These are phyloP conservation scores for Phymatocera aterrima DNA, from an alignment of 2,888 invertebrate species.

Conservation along the genomic window DNA sequence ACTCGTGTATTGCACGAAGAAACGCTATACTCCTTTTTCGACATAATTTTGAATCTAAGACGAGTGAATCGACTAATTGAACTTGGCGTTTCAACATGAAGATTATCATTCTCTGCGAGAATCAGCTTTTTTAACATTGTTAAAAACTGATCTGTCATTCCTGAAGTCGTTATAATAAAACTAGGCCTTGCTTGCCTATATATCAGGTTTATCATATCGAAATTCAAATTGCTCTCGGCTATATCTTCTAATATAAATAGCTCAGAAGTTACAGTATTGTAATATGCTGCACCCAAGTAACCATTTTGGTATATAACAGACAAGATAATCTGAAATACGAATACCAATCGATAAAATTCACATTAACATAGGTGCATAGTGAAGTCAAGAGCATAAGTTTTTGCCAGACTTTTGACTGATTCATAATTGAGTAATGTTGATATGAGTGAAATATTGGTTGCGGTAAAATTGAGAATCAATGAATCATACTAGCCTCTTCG, in stretches of 20 bases:
- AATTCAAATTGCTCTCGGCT: constrained; percentile 80
- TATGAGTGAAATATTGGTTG: neutral
- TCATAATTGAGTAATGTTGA: neutral
- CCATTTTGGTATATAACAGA: constrained; percentile 81
- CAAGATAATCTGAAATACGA: constrained; percentile 77
- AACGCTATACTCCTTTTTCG: constrained; percentile 79
- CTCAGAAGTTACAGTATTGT: constrained; percentile 81
- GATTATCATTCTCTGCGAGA: constrained; percentile 54
- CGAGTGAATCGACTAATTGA: constrained; percentile 61
- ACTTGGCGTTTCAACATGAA: constrained; percentile 65
- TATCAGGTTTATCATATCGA: constrained; percentile 78
- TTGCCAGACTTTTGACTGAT: neutral
- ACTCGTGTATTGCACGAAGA: constrained; percentile 79
- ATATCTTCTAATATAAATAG: constrained; percentile 83
- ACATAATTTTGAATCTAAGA: constrained; percentile 77
- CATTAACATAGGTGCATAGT: neutral
- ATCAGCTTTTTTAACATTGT: constrained; percentile 75
- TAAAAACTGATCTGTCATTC: constrained; percentile 76
- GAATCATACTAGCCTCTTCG: constrained; percentile 33
- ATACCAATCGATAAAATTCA: neutral
- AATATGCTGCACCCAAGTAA: constrained; percentile 85
- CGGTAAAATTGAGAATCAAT: neutral
- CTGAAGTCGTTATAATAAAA: constrained; percentile 77
- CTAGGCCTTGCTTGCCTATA: constrained; percentile 80
- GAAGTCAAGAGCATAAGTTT: neutral